phyloP scores from a whole-genome alignment of 2,113 vertebrate species.

The Menidia beryllina region DNA sequence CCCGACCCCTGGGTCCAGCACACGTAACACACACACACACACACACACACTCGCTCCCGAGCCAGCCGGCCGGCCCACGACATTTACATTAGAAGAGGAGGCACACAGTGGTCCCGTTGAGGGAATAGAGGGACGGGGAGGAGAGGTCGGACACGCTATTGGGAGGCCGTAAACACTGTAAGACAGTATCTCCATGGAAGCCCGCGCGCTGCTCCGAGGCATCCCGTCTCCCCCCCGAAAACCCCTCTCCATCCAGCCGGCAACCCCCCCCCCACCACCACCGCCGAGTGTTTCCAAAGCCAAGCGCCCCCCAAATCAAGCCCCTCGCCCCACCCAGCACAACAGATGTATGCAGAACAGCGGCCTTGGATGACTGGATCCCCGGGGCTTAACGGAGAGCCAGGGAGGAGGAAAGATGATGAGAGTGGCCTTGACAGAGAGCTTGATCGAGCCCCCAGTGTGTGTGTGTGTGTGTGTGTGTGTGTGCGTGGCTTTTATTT shows the following conservation, averaged over 20 bases:
- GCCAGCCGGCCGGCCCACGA: slow-evolving; percentile 64
- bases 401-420: slow-evolving; percentile 44
- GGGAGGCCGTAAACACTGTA: slow-evolving; percentile 81
- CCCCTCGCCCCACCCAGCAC: slow-evolving; percentile 70
- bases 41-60: slow-evolving; percentile 33
- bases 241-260: slow-evolving; percentile 38
- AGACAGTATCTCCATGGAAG: slow-evolving; percentile 83
- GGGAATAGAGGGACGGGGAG: slow-evolving; percentile 63
- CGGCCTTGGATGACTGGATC: slow-evolving; percentile 76
- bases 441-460: slow-evolving; percentile 45
- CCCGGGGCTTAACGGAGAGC: slow-evolving; percentile 58
- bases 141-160: slow-evolving; percentile 70
- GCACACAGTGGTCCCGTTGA: slow-evolving; percentile 72
- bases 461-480: no score
- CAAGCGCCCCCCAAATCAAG: slow-evolving; percentile 62
- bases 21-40: slow-evolving; percentile 38
- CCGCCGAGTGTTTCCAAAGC: slow-evolving; percentile 69
- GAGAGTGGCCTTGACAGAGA: slow-evolving; percentile 61
- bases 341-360: slow-evolving; percentile 82
- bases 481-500: slow-evolving; percentile 29
- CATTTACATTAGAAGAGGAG: slow-evolving; percentile 85
- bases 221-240: slow-evolving; percentile 68
- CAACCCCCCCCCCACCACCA: no score
- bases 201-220: slow-evolving; percentile 72
- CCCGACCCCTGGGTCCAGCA: slow-evolving; percentile 33